Conservation (phyloP, 2,797 vertebrate species). For the Lagorchestes hirsutus region DNA sequence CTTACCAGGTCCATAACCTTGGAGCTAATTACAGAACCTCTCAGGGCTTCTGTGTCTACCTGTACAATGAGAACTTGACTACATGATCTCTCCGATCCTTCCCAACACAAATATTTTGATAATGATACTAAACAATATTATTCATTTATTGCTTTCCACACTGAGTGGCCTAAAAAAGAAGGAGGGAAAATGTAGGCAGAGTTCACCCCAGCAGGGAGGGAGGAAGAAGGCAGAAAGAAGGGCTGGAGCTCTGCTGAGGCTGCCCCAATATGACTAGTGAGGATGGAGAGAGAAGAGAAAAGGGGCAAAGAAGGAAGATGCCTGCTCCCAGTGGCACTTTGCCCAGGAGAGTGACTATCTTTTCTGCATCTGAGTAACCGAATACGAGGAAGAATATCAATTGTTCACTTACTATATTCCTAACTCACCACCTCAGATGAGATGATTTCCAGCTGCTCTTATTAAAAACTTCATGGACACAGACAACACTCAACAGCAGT, state of each 20-base stretch:
- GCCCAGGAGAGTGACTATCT: neutral
- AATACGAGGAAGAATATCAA: neutral
- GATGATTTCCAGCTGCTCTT: neutral
- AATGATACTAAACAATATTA: neutral
- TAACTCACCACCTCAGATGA: neutral
- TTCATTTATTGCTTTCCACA: neutral
- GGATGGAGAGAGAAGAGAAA: neutral
- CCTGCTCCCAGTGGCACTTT: neutral
- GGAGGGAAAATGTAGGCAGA: neutral
- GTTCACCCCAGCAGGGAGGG: neutral
- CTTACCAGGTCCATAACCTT: neutral
- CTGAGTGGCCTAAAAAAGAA: neutral
- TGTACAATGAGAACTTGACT: neutral
- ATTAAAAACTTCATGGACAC: neutral
- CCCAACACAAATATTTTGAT: neutral
- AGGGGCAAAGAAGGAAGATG: neutral
- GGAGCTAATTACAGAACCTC: neutral
- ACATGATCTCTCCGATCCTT: neutral
- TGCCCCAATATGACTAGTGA: neutral
- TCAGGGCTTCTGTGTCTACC: neutral
- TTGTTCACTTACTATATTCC: slow-evolving; percentile 1
- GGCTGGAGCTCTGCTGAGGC: neutral
- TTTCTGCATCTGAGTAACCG: neutral
- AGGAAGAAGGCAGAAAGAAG: neutral
- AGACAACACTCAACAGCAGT: neutral